phyloP scores from a whole-genome alignment of 2,888 invertebrate genomes.

The Cynaeus angustus region DNA sequence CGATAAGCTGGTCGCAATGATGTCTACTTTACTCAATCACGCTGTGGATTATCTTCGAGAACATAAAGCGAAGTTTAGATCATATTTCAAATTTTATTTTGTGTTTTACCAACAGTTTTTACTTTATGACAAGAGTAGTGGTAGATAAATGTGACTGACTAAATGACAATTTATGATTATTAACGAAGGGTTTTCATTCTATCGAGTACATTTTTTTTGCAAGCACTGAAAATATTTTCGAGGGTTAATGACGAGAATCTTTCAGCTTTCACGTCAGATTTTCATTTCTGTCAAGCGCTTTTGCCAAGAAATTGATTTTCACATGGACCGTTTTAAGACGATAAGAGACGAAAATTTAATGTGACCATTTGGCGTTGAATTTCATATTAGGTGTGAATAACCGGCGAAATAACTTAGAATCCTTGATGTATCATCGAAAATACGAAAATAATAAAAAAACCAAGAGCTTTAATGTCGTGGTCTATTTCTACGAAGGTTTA shows the following conservation, averaged over 20 bases:
- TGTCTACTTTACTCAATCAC: neutral
- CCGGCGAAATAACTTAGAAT: slow-evolving; percentile 6
- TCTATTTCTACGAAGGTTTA: neutral
- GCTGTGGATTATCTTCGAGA: neutral
- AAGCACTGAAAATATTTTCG: slow-evolving; percentile 1
- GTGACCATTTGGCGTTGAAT: slow-evolving; percentile 17
- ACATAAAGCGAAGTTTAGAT: neutral
- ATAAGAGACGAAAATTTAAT: slow-evolving; percentile 19
- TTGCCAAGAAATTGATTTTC: slow-evolving; percentile 26
- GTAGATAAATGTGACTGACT: neutral
- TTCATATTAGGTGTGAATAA: slow-evolving; percentile 9
- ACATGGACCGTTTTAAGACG: slow-evolving; percentile 20
- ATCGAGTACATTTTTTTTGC: slow-evolving; percentile 3
- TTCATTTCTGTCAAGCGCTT: slow-evolving; percentile 20
- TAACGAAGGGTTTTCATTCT: neutral
- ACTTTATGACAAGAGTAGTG: neutral
- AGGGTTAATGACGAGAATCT: slow-evolving; percentile 14
- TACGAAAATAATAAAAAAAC: slow-evolving; percentile 7
- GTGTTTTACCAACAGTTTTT: neutral
- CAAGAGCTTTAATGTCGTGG: neutral
- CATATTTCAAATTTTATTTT: slow-evolving; percentile 8
- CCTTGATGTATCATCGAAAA: neutral
- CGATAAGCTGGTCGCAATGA: neutral
- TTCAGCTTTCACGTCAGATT: slow-evolving; percentile 24
- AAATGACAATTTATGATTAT: slow-evolving; percentile 4